Evolutionary conservation across 2,797 vertebrate species (phyloP).

Genomic region (Antennarius maculatus): DNA sequence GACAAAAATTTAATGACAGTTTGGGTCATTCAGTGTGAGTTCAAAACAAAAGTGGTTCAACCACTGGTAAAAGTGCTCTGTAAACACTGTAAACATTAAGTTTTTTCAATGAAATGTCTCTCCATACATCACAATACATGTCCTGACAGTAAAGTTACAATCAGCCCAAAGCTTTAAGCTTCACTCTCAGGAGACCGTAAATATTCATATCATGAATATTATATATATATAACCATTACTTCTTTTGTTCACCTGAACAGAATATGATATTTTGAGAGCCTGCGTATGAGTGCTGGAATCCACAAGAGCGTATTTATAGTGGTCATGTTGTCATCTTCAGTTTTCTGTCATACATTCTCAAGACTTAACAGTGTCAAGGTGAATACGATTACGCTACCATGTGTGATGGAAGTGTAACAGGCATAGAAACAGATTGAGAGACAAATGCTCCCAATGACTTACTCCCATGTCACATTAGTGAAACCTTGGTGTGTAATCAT

Average conservation of each 20-base stretch:
- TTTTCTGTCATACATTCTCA: neutral
- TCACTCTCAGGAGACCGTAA: neutral
- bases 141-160: no score
- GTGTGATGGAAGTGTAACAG: neutral
- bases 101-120: neutral
- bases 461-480: slow-evolving; percentile 31
- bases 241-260: no score
- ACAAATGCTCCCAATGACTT: slow-evolving; percentile 24
- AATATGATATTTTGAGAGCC: neutral
- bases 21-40: no score
- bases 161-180: no score
- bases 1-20: no score
- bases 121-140: neutral
- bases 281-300: neutral
- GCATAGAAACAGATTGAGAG: slow-evolving; percentile 10
- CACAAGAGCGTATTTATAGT: neutral
- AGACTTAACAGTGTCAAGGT: neutral
- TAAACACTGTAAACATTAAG: no score
- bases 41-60: no score
- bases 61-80: no score
- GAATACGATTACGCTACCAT: neutral
- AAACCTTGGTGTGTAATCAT: slow-evolving; percentile 12
- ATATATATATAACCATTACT: neutral
- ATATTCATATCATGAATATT: neutral
- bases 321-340: neutral